Percentiles rank a stretch among this genome's conserved stretches.
Conservation (phyloP, 1,140 invertebrate species). For the Zaprionus tsacasi region DNA sequence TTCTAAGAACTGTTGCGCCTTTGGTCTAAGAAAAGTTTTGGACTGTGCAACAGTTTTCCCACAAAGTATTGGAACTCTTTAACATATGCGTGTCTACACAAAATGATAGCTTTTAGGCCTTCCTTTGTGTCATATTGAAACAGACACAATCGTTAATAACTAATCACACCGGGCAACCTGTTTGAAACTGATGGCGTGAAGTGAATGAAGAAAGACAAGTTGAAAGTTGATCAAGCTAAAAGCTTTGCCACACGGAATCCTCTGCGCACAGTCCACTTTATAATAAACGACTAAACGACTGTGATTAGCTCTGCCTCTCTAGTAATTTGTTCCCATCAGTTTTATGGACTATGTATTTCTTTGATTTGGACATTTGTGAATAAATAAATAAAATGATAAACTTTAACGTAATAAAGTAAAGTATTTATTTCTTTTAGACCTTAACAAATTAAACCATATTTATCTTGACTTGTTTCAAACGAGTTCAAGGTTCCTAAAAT, state of each 20-base stretch:
- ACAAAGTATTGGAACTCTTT: background rate
- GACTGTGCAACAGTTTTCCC: conserved; percentile 42
- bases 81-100: conserved; percentile 32
- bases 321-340: conserved; percentile 67
- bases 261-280: background rate
- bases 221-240: background rate
- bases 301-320: conserved; percentile 20
- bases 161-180: conserved; percentile 7
- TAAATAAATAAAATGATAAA: conserved; percentile 25
- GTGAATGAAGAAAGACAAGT: background rate
- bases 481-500: conserved; percentile 1
- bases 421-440: background rate
- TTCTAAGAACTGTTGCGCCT: conserved; percentile 26
- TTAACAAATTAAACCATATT: too few species aligned
- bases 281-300: background rate
- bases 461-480: background rate
- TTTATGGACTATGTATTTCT: conserved; percentile 53
- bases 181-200: too few species aligned
- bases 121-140: conserved; percentile 21
- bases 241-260: background rate
- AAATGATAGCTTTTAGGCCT: conserved; percentile 21
- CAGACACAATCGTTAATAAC: conserved; percentile 23
- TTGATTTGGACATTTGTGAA: conserved; percentile 39
- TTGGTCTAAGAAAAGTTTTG: conserved; percentile 5
- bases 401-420: background rate